These are phyloP conservation scores for Halcyon smyrnensis DNA, from an alignment of 2,797 vertebrate species.

Conservation along the genomic window DNA sequence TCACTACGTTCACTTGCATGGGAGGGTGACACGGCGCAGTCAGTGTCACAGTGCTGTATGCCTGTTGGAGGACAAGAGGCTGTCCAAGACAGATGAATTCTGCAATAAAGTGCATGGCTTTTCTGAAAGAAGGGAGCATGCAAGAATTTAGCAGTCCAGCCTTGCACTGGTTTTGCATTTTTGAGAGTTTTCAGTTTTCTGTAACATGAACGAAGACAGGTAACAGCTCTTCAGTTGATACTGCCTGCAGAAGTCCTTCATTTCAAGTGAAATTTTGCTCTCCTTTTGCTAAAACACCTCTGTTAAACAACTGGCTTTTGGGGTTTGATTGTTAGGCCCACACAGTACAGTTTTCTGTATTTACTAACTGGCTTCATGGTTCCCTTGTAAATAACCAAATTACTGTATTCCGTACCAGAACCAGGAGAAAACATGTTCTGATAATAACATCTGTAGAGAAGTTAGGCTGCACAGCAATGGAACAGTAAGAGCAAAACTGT, in stretches of 20 bases:
- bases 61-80: neutral
- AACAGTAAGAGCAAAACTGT: neutral
- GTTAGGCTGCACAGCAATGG: neutral
- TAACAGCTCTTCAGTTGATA: neutral
- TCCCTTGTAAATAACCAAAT: neutral
- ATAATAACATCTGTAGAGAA: neutral
- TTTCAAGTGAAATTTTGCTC: neutral
- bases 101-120: neutral
- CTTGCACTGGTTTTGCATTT: neutral
- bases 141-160: neutral
- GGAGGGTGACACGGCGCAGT: neutral
- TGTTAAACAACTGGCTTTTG: neutral
- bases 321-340: neutral
- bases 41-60: neutral
- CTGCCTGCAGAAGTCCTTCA: neutral
- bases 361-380: neutral
- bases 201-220: neutral
- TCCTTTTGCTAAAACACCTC: neutral
- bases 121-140: neutral
- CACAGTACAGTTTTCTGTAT: neutral
- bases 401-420: neutral
- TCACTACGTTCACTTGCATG: accelerated
- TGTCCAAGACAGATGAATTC: neutral
- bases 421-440: neutral
- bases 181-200: neutral